Base-by-base conservation (phyloP, 2,888 invertebrate species). In the Dynastes maya region DNA sequence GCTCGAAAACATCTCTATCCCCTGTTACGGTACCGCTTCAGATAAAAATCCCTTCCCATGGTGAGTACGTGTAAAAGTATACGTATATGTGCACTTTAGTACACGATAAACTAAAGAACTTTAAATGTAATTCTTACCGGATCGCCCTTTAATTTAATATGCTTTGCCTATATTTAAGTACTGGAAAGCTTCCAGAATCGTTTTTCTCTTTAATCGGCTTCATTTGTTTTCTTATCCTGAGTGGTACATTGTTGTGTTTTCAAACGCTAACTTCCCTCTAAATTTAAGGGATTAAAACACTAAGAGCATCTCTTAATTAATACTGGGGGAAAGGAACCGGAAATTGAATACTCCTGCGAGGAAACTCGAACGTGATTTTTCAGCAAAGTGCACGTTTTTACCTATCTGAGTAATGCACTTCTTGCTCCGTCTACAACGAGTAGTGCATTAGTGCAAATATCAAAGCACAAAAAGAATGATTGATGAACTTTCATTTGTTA, bases 181-280 rank as follows among this genome's bases (percentile, higher is more conserved):
- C 65, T 65, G 65, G 65, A 65, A 65, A 65, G 65, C 37, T 65
- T 65, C 65, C 65, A 65, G 65, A 11, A 40, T 65, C 65, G 40
- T 65, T 45, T 65, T 40, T 65, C 65, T 65, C 11, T 65, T 65
- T 65, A 65, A 65, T 65, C 65, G 22, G n/a, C 16, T 9, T 11
- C 40, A 40, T 65, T 65, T 65, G 40, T 65, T 65, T 65, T 22
- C 65, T 40, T 65, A 65, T 40, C 65, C 40, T 9, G 40, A 37
- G 9, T 6, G 65, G 13, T 65, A 65, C n/a, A 16, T 13, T n/a
- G 65, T 40, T 40, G 16, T 45, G 37, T 37, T 40, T 40, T n/a
- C 9, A 22, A 40, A 45, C 45, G 45, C 45, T 45, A 45, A 32
- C 32, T 29, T 13, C 8, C 32, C 63, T 32, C 8, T 63, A 63